phyloP scores from a whole-genome alignment of 2,797 vertebrate genomes.

The Lepidocolaptes lacrymiger region DNA sequence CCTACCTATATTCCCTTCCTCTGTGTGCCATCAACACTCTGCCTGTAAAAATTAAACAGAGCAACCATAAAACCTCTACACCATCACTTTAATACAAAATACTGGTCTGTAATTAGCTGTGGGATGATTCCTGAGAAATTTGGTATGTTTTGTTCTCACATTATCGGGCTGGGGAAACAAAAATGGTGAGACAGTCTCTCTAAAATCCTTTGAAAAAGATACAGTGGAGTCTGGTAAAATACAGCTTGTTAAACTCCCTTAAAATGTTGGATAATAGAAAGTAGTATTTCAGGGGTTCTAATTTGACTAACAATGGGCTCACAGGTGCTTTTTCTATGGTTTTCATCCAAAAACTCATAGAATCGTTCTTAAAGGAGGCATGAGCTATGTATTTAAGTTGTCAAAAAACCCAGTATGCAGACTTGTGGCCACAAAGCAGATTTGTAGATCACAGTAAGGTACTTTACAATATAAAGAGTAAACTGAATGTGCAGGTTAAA shows the following conservation, averaged over 20 bases:
- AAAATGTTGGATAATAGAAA: background rate
- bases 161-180: background rate
- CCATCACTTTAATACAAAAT: background rate
- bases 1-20: background rate
- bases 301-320: slow-evolving; percentile 20
- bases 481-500: background rate
- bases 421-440: background rate
- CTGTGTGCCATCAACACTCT: background rate
- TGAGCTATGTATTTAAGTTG: background rate
- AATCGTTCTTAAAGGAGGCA: background rate
- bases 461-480: background rate
- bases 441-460: background rate
- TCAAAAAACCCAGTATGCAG: background rate
- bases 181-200: background rate
- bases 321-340: slow-evolving; percentile 1
- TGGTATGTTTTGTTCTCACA: background rate
- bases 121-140: background rate
- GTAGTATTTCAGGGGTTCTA: background rate
- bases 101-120: background rate
- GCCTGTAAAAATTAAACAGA: background rate
- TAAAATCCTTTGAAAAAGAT: background rate
- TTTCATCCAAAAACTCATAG: background rate
- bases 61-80: background rate
- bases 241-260: background rate
- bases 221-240: background rate